Conservation (phyloP, 2,113 vertebrate species). For the Pangasianodon gigas region DNA sequence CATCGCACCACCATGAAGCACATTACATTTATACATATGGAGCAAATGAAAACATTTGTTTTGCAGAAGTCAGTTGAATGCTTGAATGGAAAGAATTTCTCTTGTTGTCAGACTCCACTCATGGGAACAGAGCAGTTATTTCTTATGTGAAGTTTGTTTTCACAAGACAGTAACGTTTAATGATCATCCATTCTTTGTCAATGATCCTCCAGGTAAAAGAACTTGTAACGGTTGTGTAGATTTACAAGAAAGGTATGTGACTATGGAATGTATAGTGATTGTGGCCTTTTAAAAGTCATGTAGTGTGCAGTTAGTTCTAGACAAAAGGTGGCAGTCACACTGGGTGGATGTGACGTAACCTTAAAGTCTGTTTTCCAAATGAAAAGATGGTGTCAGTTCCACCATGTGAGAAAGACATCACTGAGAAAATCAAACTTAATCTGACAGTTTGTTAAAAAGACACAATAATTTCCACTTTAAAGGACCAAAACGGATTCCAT, state of each 20-base stretch:
- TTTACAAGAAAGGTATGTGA: background rate
- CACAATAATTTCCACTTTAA: background rate
- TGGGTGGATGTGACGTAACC: background rate
- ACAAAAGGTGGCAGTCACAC: background rate
- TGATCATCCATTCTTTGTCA: background rate
- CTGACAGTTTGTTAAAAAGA: background rate
- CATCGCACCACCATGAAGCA: background rate
- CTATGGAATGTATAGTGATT: background rate
- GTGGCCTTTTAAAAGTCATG: background rate
- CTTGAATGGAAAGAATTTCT: background rate
- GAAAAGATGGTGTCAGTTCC: background rate
- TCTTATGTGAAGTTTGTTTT: background rate
- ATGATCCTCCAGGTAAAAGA: background rate
- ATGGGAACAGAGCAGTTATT: background rate
- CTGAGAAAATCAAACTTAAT: background rate
- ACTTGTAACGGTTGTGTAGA: background rate
- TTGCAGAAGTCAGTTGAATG: background rate
- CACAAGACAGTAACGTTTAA: background rate
- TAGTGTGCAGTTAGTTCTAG: background rate
- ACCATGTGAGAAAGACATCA: background rate
- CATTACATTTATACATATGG: background rate
- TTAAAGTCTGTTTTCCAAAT: background rate
- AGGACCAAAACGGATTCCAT: background rate
- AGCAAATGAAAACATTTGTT: background rate
- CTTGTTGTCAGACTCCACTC: background rate